Conservation (phyloP, 92 coral and sea anemone species). For the Umimayanthus chanpuru region DNA sequence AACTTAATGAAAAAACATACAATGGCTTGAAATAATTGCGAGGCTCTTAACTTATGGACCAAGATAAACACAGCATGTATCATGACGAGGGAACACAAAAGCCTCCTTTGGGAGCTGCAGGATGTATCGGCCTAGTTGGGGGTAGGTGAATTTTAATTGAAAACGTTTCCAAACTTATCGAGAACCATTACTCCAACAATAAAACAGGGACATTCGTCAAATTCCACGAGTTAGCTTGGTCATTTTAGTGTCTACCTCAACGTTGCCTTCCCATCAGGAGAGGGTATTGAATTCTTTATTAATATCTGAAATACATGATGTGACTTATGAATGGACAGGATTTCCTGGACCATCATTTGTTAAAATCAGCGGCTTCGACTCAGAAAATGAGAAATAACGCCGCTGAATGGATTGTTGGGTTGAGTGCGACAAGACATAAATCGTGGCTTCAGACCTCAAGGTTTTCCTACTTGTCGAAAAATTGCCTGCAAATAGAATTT, state of each 20-base stretch:
- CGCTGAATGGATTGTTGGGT: neutral
- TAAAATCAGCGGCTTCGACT: neutral
- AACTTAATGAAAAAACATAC: constrained; percentile 92
- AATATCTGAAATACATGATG: constrained; percentile 1
- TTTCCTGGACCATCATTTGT: constrained; percentile 9
- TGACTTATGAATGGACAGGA: constrained; percentile 19
- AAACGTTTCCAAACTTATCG: constrained; percentile 41
- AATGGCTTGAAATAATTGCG: constrained; percentile 59
- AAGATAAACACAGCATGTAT: constrained; percentile 57
- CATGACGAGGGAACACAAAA: constrained; percentile 48
- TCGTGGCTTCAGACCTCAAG: neutral
- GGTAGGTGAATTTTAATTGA: constrained; percentile 53
- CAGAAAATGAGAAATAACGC: neutral
- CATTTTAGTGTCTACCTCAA: neutral
- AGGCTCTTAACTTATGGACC: constrained; percentile 51
- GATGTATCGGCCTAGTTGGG: constrained; percentile 76
- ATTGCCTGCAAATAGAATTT: neutral
- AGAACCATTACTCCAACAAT: constrained; percentile 46
- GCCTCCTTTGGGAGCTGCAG: constrained; percentile 46
- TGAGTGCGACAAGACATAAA: no score
- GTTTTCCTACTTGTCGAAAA: neutral
- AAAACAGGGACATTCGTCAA: constrained; percentile 45
- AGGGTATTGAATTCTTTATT: neutral
- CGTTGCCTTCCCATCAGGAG: neutral
- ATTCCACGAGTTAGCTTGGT: constrained; percentile 39